phyloP scores from a whole-genome alignment of 2,113 vertebrate genomes.

The Oreochromis niloticus region DNA sequence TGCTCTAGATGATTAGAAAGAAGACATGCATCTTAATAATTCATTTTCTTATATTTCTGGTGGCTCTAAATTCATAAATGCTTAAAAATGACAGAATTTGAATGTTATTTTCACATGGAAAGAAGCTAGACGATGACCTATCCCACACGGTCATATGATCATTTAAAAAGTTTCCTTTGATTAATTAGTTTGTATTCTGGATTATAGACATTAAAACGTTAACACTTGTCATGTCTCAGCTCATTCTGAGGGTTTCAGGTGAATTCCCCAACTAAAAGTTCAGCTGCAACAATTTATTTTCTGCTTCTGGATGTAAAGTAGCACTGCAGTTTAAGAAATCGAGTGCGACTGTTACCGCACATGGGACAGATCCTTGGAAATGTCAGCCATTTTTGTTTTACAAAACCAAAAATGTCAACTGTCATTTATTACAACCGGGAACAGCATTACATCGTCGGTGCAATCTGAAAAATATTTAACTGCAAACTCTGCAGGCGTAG shows the following conservation, averaged over 20 bases:
- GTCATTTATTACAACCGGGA: not conserved
- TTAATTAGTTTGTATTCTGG: rapidly evolving
- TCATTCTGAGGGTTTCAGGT: not conserved
- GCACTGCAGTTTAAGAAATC: not conserved
- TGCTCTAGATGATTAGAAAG: not conserved
- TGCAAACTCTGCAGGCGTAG: not conserved
- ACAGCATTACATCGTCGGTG: not conserved
- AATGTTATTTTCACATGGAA: not conserved
- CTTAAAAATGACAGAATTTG: not conserved
- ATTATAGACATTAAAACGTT: not conserved
- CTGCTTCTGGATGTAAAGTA: not conserved
- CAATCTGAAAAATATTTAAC: not conserved
- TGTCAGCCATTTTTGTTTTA: not conserved
- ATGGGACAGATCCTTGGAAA: not conserved
- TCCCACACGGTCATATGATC: not conserved
- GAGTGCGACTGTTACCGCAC: not conserved
- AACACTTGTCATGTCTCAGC: rapidly evolving
- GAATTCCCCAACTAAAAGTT: not conserved
- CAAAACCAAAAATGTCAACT: not conserved
- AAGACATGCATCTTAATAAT: not conserved
- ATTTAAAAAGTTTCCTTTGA: not conserved
- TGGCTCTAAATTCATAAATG: not conserved
- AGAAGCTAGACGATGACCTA: not conserved
- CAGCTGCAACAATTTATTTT: not conserved
- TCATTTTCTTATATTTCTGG: not conserved